Percentiles rank a stretch among this genome's conserved stretches.
Conservation (phyloP, 2,888 invertebrate species). For the Brachyptera putata region DNA sequence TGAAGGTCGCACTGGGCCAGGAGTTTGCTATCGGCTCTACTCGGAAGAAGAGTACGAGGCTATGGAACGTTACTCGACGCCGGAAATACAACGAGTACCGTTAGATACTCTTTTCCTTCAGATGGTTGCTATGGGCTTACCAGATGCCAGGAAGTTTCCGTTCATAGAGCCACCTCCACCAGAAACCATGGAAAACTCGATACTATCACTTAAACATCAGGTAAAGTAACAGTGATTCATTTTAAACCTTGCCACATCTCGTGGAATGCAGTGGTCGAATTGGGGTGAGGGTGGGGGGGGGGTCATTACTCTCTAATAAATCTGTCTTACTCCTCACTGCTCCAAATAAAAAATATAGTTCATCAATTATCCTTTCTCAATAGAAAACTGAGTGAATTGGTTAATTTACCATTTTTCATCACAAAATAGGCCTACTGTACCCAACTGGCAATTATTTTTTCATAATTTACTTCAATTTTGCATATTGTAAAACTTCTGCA, state of each 20-base stretch:
- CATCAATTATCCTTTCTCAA: too few species aligned
- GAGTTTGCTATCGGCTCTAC: conserved; percentile 88
- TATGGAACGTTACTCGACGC: conserved; percentile 81
- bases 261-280: too few species aligned
- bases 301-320: too few species aligned
- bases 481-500: too few species aligned
- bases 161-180: conserved; percentile 90
- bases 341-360: too few species aligned
- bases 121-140: conserved; percentile 92
- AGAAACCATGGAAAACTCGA: conserved; percentile 79
- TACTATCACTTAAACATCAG: conserved; percentile 82
- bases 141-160: conserved; percentile 86
- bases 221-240: conserved; percentile 46
- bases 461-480: too few species aligned
- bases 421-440: too few species aligned
- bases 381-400: too few species aligned
- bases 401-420: too few species aligned
- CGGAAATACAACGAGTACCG: conserved; percentile 92
- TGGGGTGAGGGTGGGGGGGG: too few species aligned
- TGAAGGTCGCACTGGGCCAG: conserved; percentile 63
- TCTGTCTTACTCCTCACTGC: too few species aligned
- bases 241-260: neutral
- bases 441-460: too few species aligned
- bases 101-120: conserved; percentile 85
- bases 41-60: conserved; percentile 74